These are phyloP conservation scores for Paelopatides confundens DNA, from an alignment of 53 echinoderm and acorn worm species.

Conservation along the genomic window DNA sequence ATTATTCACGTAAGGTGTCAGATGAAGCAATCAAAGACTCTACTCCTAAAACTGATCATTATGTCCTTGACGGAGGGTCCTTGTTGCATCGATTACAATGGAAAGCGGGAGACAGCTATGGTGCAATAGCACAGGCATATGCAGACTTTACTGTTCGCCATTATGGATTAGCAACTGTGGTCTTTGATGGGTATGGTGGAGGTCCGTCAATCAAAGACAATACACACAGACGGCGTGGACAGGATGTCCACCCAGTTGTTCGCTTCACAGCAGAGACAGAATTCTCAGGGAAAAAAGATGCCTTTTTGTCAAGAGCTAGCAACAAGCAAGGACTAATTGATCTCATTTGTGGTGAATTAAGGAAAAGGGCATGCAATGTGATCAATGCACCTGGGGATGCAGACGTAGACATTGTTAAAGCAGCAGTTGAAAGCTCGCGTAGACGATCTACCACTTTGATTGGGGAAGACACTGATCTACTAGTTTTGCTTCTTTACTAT, in stretches of 20 bases:
- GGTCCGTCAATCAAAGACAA: background rate
- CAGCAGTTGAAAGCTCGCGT: background rate
- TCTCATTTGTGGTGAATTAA: background rate
- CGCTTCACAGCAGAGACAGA: background rate
- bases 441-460: no score
- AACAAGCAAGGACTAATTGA: background rate
- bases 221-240: background rate
- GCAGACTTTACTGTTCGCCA: background rate
- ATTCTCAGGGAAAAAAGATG: no score
- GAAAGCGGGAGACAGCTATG: background rate
- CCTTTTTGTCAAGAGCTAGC: background rate
- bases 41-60: background rate
- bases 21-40: background rate
- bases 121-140: background rate
- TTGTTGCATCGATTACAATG: background rate
- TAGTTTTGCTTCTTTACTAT: no score
- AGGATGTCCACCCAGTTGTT: background rate
- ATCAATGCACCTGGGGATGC: background rate
- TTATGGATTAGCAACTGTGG: background rate
- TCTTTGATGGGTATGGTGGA: background rate
- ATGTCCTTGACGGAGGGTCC: slow-evolving; percentile 13
- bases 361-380: background rate
- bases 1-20: background rate
- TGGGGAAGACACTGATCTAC: no score
- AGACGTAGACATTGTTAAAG: background rate